These are phyloP conservation scores for Sycophila texana DNA, from an alignment of 2,888 invertebrate genomes.

Conservation along the genomic window DNA sequence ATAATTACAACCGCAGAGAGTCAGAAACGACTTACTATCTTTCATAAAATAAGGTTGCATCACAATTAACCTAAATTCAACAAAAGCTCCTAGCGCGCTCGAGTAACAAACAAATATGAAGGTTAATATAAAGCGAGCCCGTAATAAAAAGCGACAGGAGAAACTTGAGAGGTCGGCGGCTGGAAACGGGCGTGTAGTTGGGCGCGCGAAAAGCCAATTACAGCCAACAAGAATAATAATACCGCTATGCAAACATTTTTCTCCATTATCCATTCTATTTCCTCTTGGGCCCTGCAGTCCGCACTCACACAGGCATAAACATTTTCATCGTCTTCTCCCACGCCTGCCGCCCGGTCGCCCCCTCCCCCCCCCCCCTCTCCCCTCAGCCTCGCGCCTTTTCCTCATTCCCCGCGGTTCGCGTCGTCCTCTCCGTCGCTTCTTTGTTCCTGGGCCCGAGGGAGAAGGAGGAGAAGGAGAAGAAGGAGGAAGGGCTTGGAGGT, in stretches of 20 bases:
- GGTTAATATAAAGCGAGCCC: neutral
- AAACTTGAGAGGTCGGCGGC: neutral
- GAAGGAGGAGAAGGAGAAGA: slow-evolving; percentile 15
- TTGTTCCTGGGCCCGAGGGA: neutral
- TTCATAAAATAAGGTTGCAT: neutral
- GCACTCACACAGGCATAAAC: neutral
- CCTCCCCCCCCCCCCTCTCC: slow-evolving; percentile 38
- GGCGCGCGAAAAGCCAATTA: slow-evolving; percentile 31
- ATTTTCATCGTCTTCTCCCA: slow-evolving; percentile 35
- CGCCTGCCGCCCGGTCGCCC: slow-evolving; percentile 12
- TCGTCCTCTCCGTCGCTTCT: neutral
- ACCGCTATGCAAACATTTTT: slow-evolving; percentile 20
- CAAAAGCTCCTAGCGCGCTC: neutral
- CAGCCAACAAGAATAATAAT: slow-evolving; percentile 38
- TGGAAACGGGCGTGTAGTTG: neutral
- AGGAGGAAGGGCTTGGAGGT: neutral
- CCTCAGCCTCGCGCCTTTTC: slow-evolving; percentile 20
- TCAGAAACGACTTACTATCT: no score
- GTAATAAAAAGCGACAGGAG: slow-evolving; percentile 6
- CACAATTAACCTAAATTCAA: neutral
- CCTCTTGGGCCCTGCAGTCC: neutral
- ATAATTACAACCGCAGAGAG: no score
- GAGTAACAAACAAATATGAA: neutral
- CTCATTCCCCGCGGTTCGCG: slow-evolving; percentile 50
- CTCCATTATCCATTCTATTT: slow-evolving; percentile 32